These are phyloP conservation scores for Spilarctia lutea DNA, from an alignment of 2,888 invertebrate genomes.

Conservation along the genomic window DNA sequence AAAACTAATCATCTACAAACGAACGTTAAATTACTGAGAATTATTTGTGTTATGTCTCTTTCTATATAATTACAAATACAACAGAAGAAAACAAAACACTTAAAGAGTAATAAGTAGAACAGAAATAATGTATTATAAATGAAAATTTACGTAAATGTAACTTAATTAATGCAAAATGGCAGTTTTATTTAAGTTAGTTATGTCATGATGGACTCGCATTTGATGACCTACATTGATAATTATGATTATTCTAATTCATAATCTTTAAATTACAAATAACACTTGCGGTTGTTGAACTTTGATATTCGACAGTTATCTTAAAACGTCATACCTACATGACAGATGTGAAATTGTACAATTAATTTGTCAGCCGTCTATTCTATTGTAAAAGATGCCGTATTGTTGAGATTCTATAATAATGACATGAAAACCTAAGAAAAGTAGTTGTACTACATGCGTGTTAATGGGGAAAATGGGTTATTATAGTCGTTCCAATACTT, in stretches of 20 bases:
- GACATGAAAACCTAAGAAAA: not conserved
- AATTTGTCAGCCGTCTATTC: too few relatives aligned
- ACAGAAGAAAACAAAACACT: constrained; percentile 6
- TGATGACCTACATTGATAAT: not conserved
- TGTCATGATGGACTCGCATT: not conserved
- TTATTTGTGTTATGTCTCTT: not conserved
- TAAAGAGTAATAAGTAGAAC: not conserved
- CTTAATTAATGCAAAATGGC: not conserved
- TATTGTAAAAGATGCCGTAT: not conserved
- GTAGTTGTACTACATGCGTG: not conserved
- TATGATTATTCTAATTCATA: not conserved
- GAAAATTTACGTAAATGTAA: not conserved
- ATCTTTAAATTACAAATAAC: not conserved
- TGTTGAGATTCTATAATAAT: not conserved
- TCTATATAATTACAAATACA: not conserved
- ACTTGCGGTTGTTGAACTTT: not conserved
- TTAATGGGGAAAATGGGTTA: not conserved
- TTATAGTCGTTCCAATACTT: too few relatives aligned
- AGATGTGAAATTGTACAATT: not conserved
- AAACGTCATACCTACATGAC: not conserved
- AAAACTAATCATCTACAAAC: constrained; percentile 27
- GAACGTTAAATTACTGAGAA: constrained; percentile 20
- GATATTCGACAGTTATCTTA: not conserved
- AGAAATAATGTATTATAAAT: not conserved
- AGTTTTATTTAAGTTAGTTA: not conserved